Base-by-base conservation (phyloP, 2,888 invertebrate species). In the Dastarcus helophoroides region DNA sequence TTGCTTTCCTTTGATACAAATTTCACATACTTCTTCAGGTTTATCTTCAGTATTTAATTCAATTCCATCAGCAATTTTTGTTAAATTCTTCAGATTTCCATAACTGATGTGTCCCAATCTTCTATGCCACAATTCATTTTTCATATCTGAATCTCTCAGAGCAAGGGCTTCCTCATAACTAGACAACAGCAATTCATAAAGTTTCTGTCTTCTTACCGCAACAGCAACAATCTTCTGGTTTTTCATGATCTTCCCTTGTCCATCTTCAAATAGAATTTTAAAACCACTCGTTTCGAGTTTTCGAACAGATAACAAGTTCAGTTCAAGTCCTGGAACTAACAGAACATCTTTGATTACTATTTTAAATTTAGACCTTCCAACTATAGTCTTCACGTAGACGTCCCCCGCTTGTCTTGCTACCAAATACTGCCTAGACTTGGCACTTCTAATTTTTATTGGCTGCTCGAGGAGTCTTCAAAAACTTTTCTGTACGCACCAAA, bases 1-100 rank as follows among this genome's bases (percentile, higher is more conserved):
- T 53, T 51, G 9, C 30, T 35, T 29, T n/a, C 51, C 50, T 35
- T 47, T 38, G 36, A 53, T 47, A 41, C 53, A 56, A 11, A 50
- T 39, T 30, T 51, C 54, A 42, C 54, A 57, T 34, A 54, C 36
- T 16, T 47, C 39, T 43, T 47, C 36, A 12, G 15, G 7, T 16
- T 15, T 17, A 10, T 9, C 27, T 32, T 10, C 14, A 4, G 11
- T 13, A 26, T 26, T 26, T 3, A 22, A 13, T 11, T 39, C 30
- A n/a, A 41, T 33, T 22, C 36, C 44, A 5, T 33, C 30, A 16
- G 27, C 35, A 13, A 29, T 28, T 16, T 33, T 24, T 12, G 7
- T 4, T 3, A 35, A 15, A 25, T 33, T 33, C 7, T 38, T 32
- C 11, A 43, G 3, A 14, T 22, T 22, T 4, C 28, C 24, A 25